Base-by-base conservation (phyloP, 1,140 invertebrate species). In the Bombus consobrinus region DNA sequence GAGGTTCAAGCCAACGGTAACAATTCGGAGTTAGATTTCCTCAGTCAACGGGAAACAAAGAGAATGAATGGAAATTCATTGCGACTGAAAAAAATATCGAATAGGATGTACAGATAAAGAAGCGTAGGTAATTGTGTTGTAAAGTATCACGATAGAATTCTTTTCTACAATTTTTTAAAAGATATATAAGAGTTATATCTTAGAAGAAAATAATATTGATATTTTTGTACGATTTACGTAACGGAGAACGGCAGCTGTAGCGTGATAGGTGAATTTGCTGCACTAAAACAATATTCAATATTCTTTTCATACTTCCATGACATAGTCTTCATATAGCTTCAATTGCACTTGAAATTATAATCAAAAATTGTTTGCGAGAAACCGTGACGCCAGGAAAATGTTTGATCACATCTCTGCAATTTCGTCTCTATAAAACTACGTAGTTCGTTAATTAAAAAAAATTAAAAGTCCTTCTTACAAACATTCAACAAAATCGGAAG, bases 71-170 rank as follows among this genome's bases (percentile, higher is more conserved):
- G 96, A 94, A 96, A 57, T 96, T 94, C 64, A 94, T 97, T 37
- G 94, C 96, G 9, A 97, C 97, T 91, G 95, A 34, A 71, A 93
- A 94, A 0, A 94, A 95, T 32, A 96, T 96, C 80, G 93, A 94
- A 2, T 96, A 97, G 89, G 96, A 96, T 10, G 94, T 97, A 59
- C 93, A 95, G 72, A 93, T 96, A 0, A 96, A 97, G 90, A 94
- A 94, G 39, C 97, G 96, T 91, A 76, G 91, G 96, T 96, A 57
- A 18, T 41, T 57, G 28, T 62, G 0, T 3, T n/a, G 4, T 37
- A 8, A 12, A 64, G n/a, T 25, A 25, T 41, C 22, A 6, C 18
- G 3, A 12, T 32, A 15, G 4, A n/a, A 22, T n/a, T 37, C 3
- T n/a, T 57, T 22, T 32, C 37, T 13, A 37, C 1, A 41, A 73